These are phyloP conservation scores for Xyrauchen texanus DNA, from an alignment of 2,113 vertebrate species.

Conservation along the genomic window DNA sequence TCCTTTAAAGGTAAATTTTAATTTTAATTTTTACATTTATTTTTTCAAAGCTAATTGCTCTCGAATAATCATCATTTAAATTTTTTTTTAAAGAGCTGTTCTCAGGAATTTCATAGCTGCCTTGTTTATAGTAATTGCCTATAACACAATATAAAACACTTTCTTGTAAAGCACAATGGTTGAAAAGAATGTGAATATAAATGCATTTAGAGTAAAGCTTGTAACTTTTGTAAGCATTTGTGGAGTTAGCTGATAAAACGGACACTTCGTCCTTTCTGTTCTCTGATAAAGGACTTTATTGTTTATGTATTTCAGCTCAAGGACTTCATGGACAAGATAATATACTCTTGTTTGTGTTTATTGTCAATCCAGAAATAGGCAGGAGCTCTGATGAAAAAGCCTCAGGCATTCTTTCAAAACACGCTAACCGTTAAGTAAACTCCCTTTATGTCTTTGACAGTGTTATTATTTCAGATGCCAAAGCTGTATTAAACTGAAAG, in stretches of 20 bases:
- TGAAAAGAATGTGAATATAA: not conserved
- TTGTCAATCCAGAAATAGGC: slow-evolving; percentile 44
- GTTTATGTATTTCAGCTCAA: slow-evolving; percentile 33
- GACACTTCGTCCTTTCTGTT: not conserved
- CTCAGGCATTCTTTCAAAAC: slow-evolving; percentile 43
- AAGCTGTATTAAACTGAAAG: slow-evolving; percentile 40
- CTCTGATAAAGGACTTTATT: slow-evolving; percentile 7
- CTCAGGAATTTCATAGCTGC: not conserved
- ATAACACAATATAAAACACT: not conserved
- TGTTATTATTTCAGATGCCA: slow-evolving; percentile 44
- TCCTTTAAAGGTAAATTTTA: not conserved
- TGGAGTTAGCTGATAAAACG: not conserved
- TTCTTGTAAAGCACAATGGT: not conserved
- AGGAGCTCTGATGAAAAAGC: slow-evolving; percentile 29
- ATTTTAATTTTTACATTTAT: no score
- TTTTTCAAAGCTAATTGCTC: no score
- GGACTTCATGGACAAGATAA: slow-evolving; percentile 42
- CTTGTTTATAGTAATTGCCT: not conserved
- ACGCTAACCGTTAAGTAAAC: slow-evolving; percentile 37
- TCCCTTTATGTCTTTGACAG: slow-evolving; percentile 26
- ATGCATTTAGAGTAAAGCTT: not conserved
- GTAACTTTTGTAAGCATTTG: slow-evolving; percentile 6
- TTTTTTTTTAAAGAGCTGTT: not conserved
- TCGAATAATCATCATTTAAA: no score
- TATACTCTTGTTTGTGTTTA: slow-evolving; percentile 48